A percentile compares a stretch with the other conserved stretches of the same genome.
Evolutionary conservation across 2,113 vertebrate species (phyloP).

Genomic region (Microcebus ravelobensis): DNA sequence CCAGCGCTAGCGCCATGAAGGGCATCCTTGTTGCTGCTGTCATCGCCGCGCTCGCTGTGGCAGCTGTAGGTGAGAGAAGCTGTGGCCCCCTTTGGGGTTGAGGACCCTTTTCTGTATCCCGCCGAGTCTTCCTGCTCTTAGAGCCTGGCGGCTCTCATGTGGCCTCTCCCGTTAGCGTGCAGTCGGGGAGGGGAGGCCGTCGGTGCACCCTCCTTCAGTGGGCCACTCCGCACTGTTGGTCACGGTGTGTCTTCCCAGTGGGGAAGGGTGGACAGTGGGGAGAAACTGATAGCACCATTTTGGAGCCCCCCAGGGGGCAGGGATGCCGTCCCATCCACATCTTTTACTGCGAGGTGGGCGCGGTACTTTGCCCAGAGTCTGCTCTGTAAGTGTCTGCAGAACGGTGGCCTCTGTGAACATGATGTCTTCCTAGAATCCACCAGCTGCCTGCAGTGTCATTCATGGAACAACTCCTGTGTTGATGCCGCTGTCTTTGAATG

Average conservation of each 20-base stretch:
- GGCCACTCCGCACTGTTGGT: neutral
- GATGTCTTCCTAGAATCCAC: slow-evolving; percentile 38
- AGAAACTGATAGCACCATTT: neutral
- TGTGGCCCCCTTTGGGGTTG: accelerated
- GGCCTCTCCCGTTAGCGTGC: neutral
- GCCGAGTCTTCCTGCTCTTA: neutral
- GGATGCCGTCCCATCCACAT: neutral
- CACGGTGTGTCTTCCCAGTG: neutral
- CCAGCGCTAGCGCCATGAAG: neutral
- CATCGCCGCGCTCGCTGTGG: accelerated
- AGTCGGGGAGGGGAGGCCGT: neutral
- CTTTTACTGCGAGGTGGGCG: neutral
- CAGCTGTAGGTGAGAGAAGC: slow-evolving; percentile 47
- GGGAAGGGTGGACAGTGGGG: neutral
- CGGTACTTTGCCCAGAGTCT: neutral
- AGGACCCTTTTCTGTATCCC: neutral
- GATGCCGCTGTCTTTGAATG: accelerated
- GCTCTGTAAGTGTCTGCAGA: neutral
- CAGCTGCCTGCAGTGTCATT: neutral
- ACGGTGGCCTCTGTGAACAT: neutral
- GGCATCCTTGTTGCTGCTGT: neutral
- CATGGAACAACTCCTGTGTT: accelerated
- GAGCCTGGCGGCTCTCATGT: no score
- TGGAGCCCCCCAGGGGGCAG: neutral
- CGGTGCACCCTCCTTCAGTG: neutral